A percentile compares a stretch with the other conserved stretches of the same genome.
phyloP scores from a whole-genome alignment of 2,113 vertebrate species.

The Cricetomys ansorgei region DNA sequence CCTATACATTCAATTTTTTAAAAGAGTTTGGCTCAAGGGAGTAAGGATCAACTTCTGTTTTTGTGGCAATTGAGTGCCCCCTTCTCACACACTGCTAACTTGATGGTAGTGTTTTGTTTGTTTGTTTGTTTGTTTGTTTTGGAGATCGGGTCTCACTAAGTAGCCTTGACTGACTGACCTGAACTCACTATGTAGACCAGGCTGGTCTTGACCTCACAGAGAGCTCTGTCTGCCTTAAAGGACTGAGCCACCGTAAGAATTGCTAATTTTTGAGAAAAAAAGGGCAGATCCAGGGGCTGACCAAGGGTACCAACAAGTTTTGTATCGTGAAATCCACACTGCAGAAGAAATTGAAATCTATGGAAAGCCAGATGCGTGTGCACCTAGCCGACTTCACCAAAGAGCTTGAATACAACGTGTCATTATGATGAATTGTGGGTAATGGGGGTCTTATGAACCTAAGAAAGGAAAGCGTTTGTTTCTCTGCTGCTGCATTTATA shows the following conservation, averaged over 20 bases:
- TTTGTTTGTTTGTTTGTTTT: not conserved
- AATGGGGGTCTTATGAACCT: slow-evolving; percentile 88
- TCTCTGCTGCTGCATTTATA: slow-evolving; percentile 82
- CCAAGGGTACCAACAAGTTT: slow-evolving; percentile 80
- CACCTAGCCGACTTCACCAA: slow-evolving; percentile 80
- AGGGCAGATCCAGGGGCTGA: slow-evolving; percentile 70
- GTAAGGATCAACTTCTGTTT: not conserved
- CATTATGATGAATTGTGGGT: slow-evolving; percentile 90
- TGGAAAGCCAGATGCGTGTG: slow-evolving; percentile 81
- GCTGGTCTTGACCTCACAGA: not conserved
- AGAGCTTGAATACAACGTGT: slow-evolving; percentile 85
- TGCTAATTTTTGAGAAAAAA: slow-evolving; percentile 38
- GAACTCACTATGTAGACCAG: not conserved
- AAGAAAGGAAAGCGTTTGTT: slow-evolving; percentile 87
- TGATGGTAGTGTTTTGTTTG: no score
- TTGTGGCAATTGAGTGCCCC: not conserved
- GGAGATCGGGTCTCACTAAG: no score
- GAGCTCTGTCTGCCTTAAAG: not conserved
- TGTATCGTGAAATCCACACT: slow-evolving; percentile 77
- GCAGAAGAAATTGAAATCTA: slow-evolving; percentile 80
- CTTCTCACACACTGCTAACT: not conserved
- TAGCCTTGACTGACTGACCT: not conserved
- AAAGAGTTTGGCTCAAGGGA: not conserved
- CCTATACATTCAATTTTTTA: not conserved
- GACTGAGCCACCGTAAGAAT: not conserved